Evolutionary conservation across 2,113 vertebrate species (phyloP).

Genomic region (Coptodon bakossiorum): DNA sequence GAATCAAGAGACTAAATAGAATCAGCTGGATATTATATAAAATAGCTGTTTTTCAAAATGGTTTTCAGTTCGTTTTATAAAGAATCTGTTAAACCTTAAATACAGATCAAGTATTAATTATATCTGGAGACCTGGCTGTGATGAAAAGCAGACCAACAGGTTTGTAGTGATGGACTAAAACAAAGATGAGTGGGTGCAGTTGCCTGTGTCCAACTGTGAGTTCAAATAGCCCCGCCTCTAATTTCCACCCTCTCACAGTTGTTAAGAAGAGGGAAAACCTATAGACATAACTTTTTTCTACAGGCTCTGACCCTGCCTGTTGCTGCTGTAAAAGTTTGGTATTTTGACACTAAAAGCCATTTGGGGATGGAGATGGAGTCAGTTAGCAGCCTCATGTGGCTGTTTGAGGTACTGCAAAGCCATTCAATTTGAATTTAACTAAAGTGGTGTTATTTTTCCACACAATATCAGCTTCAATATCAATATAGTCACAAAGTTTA

Average conservation of each 20-base stretch:
- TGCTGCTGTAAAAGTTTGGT: background rate
- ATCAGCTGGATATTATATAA: fast-evolving
- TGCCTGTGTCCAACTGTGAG: background rate
- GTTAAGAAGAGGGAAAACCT: background rate
- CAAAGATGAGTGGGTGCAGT: background rate
- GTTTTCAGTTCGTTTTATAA: background rate
- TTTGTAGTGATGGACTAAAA: background rate
- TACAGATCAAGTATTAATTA: fast-evolving
- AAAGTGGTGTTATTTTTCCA: background rate
- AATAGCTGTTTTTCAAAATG: background rate
- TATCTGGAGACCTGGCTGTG: background rate
- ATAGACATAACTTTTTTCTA: background rate
- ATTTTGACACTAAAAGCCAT: background rate
- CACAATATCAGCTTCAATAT: background rate
- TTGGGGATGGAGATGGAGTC: background rate
- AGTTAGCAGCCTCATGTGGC: background rate
- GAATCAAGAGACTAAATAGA: background rate
- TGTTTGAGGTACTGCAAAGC: background rate
- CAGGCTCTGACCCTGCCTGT: background rate
- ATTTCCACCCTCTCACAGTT: background rate
- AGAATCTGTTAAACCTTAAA: background rate
- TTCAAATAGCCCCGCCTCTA: background rate
- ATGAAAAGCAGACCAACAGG: background rate
- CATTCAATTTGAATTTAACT: background rate
- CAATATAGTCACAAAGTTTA: background rate